Evolutionary conservation across 2,113 vertebrate species (phyloP).

Genomic region (Tonatia bakeri): DNA sequence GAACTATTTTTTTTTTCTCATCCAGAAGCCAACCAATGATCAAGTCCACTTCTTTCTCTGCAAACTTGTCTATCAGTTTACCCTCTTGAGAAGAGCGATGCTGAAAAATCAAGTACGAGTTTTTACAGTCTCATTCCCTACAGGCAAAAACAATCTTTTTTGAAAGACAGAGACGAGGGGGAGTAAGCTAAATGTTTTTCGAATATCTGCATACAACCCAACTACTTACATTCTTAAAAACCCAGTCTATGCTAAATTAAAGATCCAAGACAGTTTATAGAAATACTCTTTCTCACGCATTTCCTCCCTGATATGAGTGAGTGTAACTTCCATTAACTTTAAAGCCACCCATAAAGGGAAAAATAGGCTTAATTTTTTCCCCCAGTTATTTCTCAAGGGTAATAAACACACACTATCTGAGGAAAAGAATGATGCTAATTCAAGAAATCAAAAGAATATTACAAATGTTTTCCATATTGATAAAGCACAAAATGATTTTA

Average conservation of each 20-base stretch:
- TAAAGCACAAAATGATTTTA: slow-evolving; percentile 59
- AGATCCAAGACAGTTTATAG: slow-evolving; percentile 29
- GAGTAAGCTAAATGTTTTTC: background rate
- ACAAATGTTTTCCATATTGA: slow-evolving; percentile 58
- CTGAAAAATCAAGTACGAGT: background rate
- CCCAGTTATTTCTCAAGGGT: slow-evolving; percentile 54
- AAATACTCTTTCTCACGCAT: slow-evolving; percentile 54
- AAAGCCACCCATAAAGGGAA: slow-evolving; percentile 56
- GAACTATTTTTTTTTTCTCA: slow-evolving; percentile 5
- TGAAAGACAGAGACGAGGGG: background rate
- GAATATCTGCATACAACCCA: background rate
- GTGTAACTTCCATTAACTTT: slow-evolving; percentile 62
- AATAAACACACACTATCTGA: slow-evolving; percentile 61
- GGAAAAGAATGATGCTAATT: slow-evolving; percentile 29
- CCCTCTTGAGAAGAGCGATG: background rate
- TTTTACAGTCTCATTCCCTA: background rate
- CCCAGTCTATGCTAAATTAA: slow-evolving; percentile 38
- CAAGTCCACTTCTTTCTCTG: slow-evolving; percentile 17
- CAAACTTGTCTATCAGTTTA: slow-evolving; percentile 45
- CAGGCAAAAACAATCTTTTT: slow-evolving; percentile 25
- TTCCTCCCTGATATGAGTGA: slow-evolving; percentile 39
- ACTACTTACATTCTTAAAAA: slow-evolving; percentile 30
- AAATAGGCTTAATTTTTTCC: slow-evolving; percentile 60
- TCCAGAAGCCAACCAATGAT: slow-evolving; percentile 17
- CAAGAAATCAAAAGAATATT: slow-evolving; percentile 65